Evolutionary conservation across 2,888 invertebrate species (phyloP), one percentile per base, ranked within the genome.

Genomic region (Drosophila meridionalis): DNA sequence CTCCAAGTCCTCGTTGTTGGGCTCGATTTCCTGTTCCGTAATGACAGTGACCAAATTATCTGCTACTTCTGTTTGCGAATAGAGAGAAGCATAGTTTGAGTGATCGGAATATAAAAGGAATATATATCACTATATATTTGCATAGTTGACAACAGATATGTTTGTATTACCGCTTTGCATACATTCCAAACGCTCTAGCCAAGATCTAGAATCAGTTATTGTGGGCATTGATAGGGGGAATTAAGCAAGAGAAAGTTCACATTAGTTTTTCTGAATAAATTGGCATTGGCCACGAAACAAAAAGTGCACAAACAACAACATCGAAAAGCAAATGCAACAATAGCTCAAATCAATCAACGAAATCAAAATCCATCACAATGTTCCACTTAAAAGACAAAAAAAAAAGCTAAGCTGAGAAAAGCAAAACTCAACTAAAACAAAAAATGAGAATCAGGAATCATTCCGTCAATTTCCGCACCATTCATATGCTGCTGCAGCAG

Each of bases 41-140:
- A 98, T 98, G 61, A 97, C 97, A 53, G 97, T 97, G 78, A 98
- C 98, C 90, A 98, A 94, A 91, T 97, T 96, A 90, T 97, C 94
- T 93, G 98, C 97, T 92, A 96, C 97, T 96, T 94, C 56, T 94
- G 94, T 90, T 36, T 20, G 0, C 1, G 82, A 78, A 93, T 93
- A 50, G 3, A 47, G 12, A 26, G 3, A 43, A 2, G n/a, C 14
- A n/a, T 8, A n/a, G 0, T 32, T 56, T 32, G 12, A 4, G 5
- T 32, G 11, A 12, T 5, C 4, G 8, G 0, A 20, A 20, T 6
- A n/a, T n/a, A 2, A 38, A 4, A 14, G 1, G 9, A 42, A 26
- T 32, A 14, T 7, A 28, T 9, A 9, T 1, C 7, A 26, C 42
- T 11, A 66, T 32, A 28, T 32, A 11, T 26, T 36, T 40, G 4